Base-by-base conservation (phyloP, 2,113 vertebrate species). In the Camelus bactrianus region DNA sequence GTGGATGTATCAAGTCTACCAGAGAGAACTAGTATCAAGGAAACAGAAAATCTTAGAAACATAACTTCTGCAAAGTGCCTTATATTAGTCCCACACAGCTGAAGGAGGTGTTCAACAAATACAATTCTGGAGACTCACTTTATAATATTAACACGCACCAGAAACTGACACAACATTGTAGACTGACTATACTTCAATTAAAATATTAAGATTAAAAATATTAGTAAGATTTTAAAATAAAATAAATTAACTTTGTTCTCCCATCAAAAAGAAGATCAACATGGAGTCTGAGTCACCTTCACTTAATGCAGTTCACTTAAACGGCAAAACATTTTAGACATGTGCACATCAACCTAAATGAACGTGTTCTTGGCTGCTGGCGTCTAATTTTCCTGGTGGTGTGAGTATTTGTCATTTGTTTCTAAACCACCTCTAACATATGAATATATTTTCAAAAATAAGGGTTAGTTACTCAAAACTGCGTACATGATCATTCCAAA, bases 381-480 rank as follows among this genome's bases (percentile, higher is more conserved):
- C 64, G 35, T 24, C 35, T 95, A 89, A 92, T 79, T 94, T 91
- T 62, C 48, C 50, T 73, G 12, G 13, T 32, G 6, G 15, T 89
- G 12, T 58, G 54, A 80, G 65, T 65, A 95, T 80, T 77, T 95
- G 28, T 67, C 30, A 26, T 80, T 76, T 73, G 58, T 91, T 93
- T 30, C 77, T 94, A 89, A 97, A 48, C 20, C 54, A 89, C 12
- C 35, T 90, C 35, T 11, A 75, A 52, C 13, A 35, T 79, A 52
- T 65, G 28, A 52, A 89, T 24, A 24, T 58, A 38, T 72, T 75
- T 93, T 20, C 4, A 77, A 85, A 89, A 92, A 35, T 81, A 46
- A 72, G 15, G 12, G 0, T 79, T 88, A 56, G 42, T 69, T 84
- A 54, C 13, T 88, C 69, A 93, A 93, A 6, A 80, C 15, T 26